phyloP scores from a whole-genome alignment of 2,888 invertebrate species.

The Lysandra bellargus region DNA sequence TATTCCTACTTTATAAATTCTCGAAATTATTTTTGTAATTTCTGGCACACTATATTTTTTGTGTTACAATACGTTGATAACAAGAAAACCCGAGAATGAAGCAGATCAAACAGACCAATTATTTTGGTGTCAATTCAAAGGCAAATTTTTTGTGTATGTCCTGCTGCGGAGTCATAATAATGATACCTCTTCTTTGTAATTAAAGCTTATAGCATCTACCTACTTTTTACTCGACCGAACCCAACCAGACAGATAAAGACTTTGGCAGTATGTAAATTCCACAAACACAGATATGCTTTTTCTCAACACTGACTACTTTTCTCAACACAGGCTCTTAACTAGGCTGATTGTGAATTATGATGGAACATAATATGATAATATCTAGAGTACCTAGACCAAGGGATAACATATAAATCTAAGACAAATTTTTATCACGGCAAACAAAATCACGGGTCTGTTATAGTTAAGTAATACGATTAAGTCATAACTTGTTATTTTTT shows the following conservation, averaged over 20 bases:
- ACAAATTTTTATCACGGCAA: too few relatives aligned
- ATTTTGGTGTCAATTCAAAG: constrained; percentile 9
- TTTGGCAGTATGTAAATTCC: neutral
- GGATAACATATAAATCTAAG: too few relatives aligned
- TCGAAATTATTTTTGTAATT: neutral
- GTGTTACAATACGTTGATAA: neutral
- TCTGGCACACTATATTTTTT: neutral
- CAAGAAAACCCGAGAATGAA: neutral
- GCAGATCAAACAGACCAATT: neutral
- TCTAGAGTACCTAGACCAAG: too few relatives aligned
- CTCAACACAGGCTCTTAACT: too few relatives aligned
- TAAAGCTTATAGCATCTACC: neutral
- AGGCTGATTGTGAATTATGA: too few relatives aligned
- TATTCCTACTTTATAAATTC: too few relatives aligned
- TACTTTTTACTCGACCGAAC: neutral
- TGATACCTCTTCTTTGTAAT: neutral
- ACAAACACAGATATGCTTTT: too few relatives aligned
- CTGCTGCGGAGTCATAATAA: neutral
- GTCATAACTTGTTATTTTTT: neutral
- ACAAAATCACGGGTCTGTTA: too few relatives aligned
- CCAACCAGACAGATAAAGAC: neutral
- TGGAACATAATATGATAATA: too few relatives aligned
- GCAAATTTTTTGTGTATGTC: neutral
- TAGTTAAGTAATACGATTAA: neutral
- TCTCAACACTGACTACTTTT: too few relatives aligned